Conservation (phyloP, 2,888 invertebrate genomes). For the Gasteruption jaculator region DNA sequence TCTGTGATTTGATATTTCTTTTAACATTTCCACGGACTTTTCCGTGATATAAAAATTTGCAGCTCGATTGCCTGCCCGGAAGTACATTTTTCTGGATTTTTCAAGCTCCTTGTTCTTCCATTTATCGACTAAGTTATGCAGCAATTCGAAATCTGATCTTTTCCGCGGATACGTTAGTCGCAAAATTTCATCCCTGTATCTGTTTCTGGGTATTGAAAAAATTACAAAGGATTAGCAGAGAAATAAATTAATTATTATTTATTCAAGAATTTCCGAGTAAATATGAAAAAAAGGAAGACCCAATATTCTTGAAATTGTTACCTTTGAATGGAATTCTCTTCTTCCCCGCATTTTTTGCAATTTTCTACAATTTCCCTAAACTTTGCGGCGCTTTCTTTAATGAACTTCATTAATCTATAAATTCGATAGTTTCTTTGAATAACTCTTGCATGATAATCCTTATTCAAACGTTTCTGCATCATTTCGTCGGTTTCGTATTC, state of each 20-base stretch:
- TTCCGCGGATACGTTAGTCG: slow-evolving; percentile 69
- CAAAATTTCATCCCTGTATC: slow-evolving; percentile 58
- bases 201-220: slow-evolving; percentile 41
- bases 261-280: slow-evolving; percentile 4
- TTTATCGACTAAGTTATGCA: slow-evolving; percentile 65
- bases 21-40: slow-evolving; percentile 68
- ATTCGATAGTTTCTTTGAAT: slow-evolving; percentile 66
- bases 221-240: neutral
- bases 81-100: slow-evolving; percentile 61
- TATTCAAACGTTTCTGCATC: slow-evolving; percentile 55
- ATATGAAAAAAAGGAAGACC: neutral
- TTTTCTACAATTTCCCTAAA: slow-evolving; percentile 55
- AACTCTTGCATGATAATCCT: slow-evolving; percentile 41
- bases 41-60: slow-evolving; percentile 68
- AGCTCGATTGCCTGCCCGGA: slow-evolving; percentile 66
- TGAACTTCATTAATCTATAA: slow-evolving; percentile 55
- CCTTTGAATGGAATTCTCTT: slow-evolving; percentile 26
- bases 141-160: slow-evolving; percentile 69
- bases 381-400: slow-evolving; percentile 54
- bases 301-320: slow-evolving; percentile 20
- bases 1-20: slow-evolving; percentile 66
- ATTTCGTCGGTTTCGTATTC: slow-evolving; percentile 66
- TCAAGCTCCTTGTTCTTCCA: slow-evolving; percentile 65
- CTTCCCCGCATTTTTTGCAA: slow-evolving; percentile 55
- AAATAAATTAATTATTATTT: too few relatives aligned